Conservation (phyloP, 2,797 vertebrate species). For the Echiichthys vipera region DNA sequence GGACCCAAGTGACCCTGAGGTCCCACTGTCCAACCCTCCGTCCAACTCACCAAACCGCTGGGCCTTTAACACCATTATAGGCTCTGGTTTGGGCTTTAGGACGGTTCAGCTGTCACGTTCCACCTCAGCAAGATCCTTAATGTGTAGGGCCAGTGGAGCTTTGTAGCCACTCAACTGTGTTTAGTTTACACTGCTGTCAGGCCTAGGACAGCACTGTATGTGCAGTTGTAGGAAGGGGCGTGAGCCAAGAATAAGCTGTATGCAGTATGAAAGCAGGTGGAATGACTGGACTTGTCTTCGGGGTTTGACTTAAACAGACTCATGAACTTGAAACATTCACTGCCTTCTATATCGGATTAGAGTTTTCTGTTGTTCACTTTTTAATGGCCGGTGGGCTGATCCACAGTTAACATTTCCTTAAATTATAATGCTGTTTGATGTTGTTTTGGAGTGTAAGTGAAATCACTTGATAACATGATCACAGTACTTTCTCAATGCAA, state of each 20-base stretch:
- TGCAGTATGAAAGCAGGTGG: slow-evolving; percentile 67
- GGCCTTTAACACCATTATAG: slow-evolving; percentile 35
- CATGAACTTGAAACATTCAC: slow-evolving; percentile 66
- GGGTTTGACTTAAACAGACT: slow-evolving; percentile 59
- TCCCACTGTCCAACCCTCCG: slow-evolving; percentile 24
- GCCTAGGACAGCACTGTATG: slow-evolving; percentile 64
- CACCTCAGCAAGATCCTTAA: slow-evolving; percentile 52
- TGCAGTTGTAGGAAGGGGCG: slow-evolving; percentile 61
- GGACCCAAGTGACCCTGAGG: slow-evolving; percentile 88
- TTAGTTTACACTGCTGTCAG: slow-evolving; percentile 81
- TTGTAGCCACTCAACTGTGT: slow-evolving; percentile 66
- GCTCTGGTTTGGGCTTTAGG: slow-evolving; percentile 51
- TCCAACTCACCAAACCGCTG: slow-evolving; percentile 27
- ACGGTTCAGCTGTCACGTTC: slow-evolving; percentile 42
- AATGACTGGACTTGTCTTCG: slow-evolving; percentile 59
- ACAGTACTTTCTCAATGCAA: slow-evolving; percentile 44
- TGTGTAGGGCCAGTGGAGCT: slow-evolving; percentile 56
- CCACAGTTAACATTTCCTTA: slow-evolving; percentile 73
- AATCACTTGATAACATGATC: slow-evolving; percentile 66
- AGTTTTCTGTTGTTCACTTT: slow-evolving; percentile 38
- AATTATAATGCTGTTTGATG: slow-evolving; percentile 69
- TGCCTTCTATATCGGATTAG: slow-evolving; percentile 56
- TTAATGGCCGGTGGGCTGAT: slow-evolving; percentile 41
- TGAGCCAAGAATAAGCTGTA: slow-evolving; percentile 82
- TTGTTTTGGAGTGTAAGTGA: slow-evolving; percentile 57